phyloP scores from a whole-genome alignment of 2,113 vertebrate species.

The Leucopsar rothschildi region DNA sequence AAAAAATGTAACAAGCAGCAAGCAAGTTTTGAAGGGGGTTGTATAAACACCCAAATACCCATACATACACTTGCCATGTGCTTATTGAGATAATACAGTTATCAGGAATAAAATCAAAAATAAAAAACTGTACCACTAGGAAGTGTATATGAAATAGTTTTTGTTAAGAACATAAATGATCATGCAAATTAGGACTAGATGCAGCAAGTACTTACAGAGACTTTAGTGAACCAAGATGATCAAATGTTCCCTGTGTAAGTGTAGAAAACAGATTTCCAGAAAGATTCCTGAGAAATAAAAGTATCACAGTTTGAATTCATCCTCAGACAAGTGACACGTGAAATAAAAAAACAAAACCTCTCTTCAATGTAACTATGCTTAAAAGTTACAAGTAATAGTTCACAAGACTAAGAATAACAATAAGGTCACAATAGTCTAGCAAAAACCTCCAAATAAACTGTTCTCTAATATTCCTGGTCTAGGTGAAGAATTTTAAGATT shows the following conservation, averaged over 20 bases:
- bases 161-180: neutral
- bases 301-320: neutral
- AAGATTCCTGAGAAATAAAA: constrained; percentile 82
- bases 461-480: neutral
- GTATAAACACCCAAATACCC: neutral
- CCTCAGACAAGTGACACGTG: neutral
- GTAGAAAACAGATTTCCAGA: constrained; percentile 95
- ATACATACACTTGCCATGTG: neutral
- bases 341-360: neutral
- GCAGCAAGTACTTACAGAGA: constrained; percentile 83
- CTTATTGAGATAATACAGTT: neutral
- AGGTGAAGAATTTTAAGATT: neutral
- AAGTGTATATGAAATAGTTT: neutral
- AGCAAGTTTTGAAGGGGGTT: neutral
- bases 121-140: neutral
- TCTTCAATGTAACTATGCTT: neutral
- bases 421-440: neutral
- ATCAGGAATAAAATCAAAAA: neutral
- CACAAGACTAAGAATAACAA: neutral
- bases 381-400: neutral
- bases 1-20: neutral
- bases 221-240: constrained; percentile 87
- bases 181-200: neutral
- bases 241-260: constrained; percentile 89
- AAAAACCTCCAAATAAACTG: neutral